These are phyloP conservation scores for Sebastes melanostomus DNA, from an alignment of 2,797 vertebrate genomes.

Conservation along the genomic window DNA sequence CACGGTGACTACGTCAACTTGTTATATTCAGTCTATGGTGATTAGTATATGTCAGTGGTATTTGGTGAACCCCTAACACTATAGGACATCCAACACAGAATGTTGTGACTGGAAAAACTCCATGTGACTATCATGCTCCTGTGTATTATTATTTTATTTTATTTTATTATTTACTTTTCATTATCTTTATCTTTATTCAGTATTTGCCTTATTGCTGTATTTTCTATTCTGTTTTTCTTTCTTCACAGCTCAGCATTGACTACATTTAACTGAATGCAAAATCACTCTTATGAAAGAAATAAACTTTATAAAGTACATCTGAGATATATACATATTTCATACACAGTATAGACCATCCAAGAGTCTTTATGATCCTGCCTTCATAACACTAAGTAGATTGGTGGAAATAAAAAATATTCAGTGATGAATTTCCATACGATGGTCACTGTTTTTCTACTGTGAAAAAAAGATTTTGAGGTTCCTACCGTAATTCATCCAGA, in stretches of 20 bases:
- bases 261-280: not conserved
- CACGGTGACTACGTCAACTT: too few relatives aligned
- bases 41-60: not conserved
- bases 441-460: not conserved
- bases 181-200: not conserved
- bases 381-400: not conserved
- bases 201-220: not conserved
- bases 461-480: not conserved
- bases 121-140: not conserved
- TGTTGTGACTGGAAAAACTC: not conserved
- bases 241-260: not conserved
- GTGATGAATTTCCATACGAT: not conserved
- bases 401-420: not conserved
- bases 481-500: not conserved
- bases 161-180: not conserved
- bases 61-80: not conserved
- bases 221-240: not conserved
- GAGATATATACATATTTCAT: not conserved
- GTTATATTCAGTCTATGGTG: not conserved
- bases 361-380: not conserved
- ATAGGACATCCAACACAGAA: not conserved
- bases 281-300: not conserved
- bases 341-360: not conserved
- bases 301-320: not conserved
- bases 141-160: not conserved